A percentile compares a stretch with the other conserved stretches of the same genome.
Conservation (phyloP, 2,113 vertebrate species). For the Osmerus eperlanus region DNA sequence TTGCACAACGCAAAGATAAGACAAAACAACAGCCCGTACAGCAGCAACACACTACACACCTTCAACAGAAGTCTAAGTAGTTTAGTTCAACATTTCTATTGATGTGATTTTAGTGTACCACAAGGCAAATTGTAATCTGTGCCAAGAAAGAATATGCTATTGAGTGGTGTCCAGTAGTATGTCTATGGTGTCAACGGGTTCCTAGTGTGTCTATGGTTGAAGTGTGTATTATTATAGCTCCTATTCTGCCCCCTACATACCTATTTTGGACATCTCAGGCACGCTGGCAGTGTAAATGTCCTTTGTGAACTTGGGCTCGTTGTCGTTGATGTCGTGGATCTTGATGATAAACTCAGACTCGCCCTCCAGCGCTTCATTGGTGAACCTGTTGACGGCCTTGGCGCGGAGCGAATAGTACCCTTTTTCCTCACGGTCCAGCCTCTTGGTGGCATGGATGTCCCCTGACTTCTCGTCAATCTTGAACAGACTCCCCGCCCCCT, state of each 20-base stretch:
- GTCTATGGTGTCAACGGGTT: too few species aligned
- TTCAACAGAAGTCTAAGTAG: too few species aligned
- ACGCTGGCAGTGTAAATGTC: conserved; percentile 85
- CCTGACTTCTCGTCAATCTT: conserved; percentile 96
- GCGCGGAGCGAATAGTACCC: conserved; percentile 88
- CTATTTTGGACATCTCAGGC: conserved; percentile 83
- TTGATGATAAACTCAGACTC: conserved; percentile 96
- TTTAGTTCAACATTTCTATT: too few species aligned
- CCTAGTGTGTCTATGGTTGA: too few species aligned
- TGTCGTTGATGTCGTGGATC: conserved; percentile 98
- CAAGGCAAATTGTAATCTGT: too few species aligned
- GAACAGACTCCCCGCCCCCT: conserved; percentile 92
- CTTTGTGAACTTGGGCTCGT: conserved; percentile 91
- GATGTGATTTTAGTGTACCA: too few species aligned
- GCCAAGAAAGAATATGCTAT: too few species aligned
- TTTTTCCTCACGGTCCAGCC: conserved; percentile 94
- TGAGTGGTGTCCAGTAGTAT: too few species aligned
- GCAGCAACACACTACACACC: too few species aligned
- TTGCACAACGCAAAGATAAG: too few species aligned
- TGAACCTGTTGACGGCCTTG: conserved; percentile 86
- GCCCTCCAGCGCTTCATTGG: conserved; percentile 88
- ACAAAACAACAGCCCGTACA: too few species aligned
- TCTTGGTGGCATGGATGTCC: conserved; percentile 93
- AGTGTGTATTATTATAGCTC: too few species aligned
- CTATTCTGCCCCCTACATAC: background rate